Conservation (phyloP, 2,797 vertebrate species). For the Fistularia commersonii region DNA sequence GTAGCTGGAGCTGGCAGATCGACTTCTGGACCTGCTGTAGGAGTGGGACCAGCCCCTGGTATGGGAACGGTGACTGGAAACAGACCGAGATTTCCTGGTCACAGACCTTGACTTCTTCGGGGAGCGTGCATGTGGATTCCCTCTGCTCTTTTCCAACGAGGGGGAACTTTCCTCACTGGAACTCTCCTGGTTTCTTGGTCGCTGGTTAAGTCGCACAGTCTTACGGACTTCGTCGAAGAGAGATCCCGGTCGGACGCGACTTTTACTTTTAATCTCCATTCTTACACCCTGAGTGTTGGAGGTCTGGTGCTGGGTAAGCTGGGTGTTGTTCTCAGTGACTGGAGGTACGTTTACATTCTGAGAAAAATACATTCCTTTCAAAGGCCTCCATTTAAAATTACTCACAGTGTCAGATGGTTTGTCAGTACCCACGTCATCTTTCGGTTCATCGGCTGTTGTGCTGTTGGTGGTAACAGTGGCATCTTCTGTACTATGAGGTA, state of each 20-base stretch:
- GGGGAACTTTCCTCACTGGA: conserved; percentile 89
- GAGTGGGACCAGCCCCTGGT: conserved; percentile 78
- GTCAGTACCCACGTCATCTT: conserved; percentile 54
- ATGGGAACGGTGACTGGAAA: conserved; percentile 81
- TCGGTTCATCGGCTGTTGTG: conserved; percentile 19
- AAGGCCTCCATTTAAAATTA: conserved; percentile 91
- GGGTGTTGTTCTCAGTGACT: conserved; percentile 48
- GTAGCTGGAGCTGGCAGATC: conserved; percentile 85
- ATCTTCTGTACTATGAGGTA: conserved; percentile 38
- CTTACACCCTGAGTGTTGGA: conserved; percentile 80
- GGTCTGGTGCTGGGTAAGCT: conserved; percentile 54
- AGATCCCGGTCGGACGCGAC: conserved; percentile 90
- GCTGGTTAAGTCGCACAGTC: conserved; percentile 89
- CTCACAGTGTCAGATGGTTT: conserved; percentile 23
- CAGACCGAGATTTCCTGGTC: conserved; percentile 84
- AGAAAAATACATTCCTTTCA: conserved; percentile 79
- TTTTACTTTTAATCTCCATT: conserved; percentile 97
- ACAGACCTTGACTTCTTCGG: conserved; percentile 80
- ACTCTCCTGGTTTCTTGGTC: conserved; percentile 92
- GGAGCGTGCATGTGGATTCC: conserved; percentile 75
- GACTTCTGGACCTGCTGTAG: conserved; percentile 84
- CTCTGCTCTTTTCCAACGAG: conserved; percentile 70
- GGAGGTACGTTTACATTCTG: conserved; percentile 36
- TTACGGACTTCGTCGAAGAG: conserved; percentile 97
- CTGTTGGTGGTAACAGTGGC: conserved; percentile 5